Base-by-base conservation (phyloP, 2,113 vertebrate species). In the Nyctereutes procyonoides region DNA sequence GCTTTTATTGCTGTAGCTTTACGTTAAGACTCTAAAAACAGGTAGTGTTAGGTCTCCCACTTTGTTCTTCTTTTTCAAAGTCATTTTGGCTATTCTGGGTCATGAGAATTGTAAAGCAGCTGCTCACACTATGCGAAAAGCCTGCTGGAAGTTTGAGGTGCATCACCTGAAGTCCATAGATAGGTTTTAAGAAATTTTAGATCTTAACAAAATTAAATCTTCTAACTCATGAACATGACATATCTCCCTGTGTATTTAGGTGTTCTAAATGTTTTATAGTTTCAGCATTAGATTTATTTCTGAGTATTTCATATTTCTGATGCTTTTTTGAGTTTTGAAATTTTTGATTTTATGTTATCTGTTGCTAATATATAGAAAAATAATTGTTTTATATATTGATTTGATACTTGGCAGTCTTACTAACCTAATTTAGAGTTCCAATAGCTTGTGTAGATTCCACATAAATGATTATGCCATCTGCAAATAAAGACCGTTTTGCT, bases 81-180 rank as follows among this genome's bases (percentile, higher is more conserved):
- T 83, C 63, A 92, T 74, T 55, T 93, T 65, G 48, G 35, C 28
- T 91, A 60, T 88, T 80, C 48, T 79, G 74, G 20, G 22, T 73
- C 55, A 43, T 83, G 17, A 60, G n/a, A 87, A 93, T 83, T 95
- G 30, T 56, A 95, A 94, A 92, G 17, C 77, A 85, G 32, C n/a
- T 91, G 79, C 26, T 85, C 26, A 92, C 63, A 85, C 26, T 30
- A 62, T 60, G 19, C 26, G 4, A 35, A 90, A 90, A 79, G 12
- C 48, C 60, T 90, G n/a, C 20, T 62, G 11, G 65, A 2, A 48
- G 60, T 83, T 87, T 87, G 51, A 58, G 63, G 43, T 16, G 62
- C 7, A 63, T 84, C 56, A 58, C 20, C 43, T 91, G 83, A 90
- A 93, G 88, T 26, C 4, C 56, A 80, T 32, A 76, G 16, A 63